Evolutionary conservation across 2,113 vertebrate genomes (phyloP).

Genomic region (Podiceps cristatus): DNA sequence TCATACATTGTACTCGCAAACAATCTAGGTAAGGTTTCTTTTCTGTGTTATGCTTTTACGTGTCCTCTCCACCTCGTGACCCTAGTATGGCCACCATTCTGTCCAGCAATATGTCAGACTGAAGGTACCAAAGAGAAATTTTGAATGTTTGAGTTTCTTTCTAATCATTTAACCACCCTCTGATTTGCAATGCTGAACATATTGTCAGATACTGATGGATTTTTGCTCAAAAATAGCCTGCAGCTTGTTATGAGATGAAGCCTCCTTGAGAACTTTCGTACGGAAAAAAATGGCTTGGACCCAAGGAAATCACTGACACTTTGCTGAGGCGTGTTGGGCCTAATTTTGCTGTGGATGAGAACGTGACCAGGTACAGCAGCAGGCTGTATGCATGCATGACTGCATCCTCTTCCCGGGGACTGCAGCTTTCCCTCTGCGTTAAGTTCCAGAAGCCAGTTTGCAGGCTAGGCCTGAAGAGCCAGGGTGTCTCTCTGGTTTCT

Average conservation of each 20-base stretch:
- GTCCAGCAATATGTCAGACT: neutral
- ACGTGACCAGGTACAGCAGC: neutral
- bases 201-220: neutral
- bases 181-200: neutral
- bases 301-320: neutral
- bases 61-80: neutral
- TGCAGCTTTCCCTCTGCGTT: neutral
- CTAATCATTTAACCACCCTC: neutral
- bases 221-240: neutral
- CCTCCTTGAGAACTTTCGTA: neutral
- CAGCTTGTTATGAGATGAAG: neutral
- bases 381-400: neutral
- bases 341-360: neutral
- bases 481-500: neutral
- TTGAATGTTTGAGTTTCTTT: neutral
- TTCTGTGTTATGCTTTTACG: neutral
- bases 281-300: neutral
- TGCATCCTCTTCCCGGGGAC: neutral
- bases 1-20: too few relatives aligned
- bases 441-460: neutral
- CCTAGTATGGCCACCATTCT: neutral
- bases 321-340: neutral
- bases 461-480: neutral
- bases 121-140: neutral
- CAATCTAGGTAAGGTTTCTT: neutral